Evolutionary conservation across 2,113 vertebrate genomes (phyloP).

Genomic region (Synodontis membranacea): DNA sequence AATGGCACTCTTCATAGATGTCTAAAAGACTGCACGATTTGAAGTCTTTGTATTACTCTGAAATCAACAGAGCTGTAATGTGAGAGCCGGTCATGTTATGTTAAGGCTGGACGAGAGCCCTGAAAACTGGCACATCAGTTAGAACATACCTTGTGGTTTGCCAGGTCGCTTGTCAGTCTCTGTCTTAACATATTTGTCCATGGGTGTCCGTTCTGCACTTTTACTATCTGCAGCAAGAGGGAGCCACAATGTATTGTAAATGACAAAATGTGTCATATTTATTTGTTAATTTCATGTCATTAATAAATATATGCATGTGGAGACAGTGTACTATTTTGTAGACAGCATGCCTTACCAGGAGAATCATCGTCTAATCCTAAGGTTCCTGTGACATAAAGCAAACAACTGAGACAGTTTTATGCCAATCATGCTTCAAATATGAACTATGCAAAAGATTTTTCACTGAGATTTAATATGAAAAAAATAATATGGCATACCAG

Average conservation of each 20-base stretch:
- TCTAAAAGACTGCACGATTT: neutral
- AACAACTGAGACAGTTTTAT: neutral
- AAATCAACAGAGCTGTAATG: neutral
- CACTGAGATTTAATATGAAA: neutral
- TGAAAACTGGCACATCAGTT: neutral
- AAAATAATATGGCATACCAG: neutral
- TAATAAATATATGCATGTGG: neutral
- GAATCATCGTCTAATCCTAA: slow-evolving; percentile 10
- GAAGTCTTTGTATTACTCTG: neutral
- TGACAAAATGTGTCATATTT: neutral
- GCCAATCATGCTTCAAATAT: neutral
- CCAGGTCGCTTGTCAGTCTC: neutral
- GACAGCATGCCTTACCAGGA: slow-evolving; percentile 17
- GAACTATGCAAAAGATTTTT: neutral
- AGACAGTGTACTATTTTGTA: neutral
- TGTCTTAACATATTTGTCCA: neutral
- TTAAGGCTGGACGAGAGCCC: neutral
- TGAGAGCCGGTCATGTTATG: neutral
- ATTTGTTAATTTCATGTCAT: neutral
- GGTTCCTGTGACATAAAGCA: slow-evolving; percentile 5
- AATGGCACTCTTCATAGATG: neutral
- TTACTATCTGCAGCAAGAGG: slow-evolving; percentile 37
- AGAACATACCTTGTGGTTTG: slow-evolving; percentile 22
- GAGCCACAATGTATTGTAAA: neutral
- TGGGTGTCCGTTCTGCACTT: slow-evolving; percentile 25